Evolutionary conservation across 2,888 invertebrate species (phyloP).

Genomic region (Ferdinandea cuprea): DNA sequence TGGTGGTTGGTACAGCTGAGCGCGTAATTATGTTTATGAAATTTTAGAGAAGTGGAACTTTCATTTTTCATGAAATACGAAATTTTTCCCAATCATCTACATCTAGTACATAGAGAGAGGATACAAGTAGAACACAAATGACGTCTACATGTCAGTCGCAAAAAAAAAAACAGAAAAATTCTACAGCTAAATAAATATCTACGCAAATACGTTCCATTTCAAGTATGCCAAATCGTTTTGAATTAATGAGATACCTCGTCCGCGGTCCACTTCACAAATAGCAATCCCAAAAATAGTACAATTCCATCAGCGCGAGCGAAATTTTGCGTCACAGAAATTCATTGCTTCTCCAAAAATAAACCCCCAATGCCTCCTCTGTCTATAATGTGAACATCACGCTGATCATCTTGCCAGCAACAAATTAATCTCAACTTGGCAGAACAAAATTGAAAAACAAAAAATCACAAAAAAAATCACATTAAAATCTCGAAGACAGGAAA

Average conservation of each 20-base stretch:
- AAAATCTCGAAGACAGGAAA: conserved; percentile 57
- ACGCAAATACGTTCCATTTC: neutral
- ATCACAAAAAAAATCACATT: conserved; percentile 39
- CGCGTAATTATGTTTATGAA: neutral
- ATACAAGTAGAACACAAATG: too few species aligned
- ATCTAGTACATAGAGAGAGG: too few species aligned
- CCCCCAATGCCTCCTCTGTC: neutral
- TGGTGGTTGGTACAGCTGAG: neutral
- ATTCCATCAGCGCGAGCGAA: conserved; percentile 43
- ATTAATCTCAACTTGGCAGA: conserved; percentile 55
- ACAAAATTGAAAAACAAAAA: conserved; percentile 12
- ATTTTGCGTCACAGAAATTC: conserved; percentile 62
- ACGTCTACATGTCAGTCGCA: too few species aligned
- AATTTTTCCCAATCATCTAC: too few species aligned
- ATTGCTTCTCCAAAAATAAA: conserved; percentile 48
- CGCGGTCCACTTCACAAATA: conserved; percentile 36
- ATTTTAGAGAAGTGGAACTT: conserved; percentile 8
- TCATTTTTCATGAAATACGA: conserved; percentile 16
- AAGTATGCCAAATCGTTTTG: neutral
- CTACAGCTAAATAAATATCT: neutral
- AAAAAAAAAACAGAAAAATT: neutral
- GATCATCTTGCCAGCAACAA: conserved; percentile 44
- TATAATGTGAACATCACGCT: neutral
- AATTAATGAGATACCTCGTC: conserved; percentile 5
- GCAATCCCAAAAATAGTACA: conserved; percentile 25